Conservation (phyloP, 2,888 invertebrate species). For the Pemphredon lugubris region DNA sequence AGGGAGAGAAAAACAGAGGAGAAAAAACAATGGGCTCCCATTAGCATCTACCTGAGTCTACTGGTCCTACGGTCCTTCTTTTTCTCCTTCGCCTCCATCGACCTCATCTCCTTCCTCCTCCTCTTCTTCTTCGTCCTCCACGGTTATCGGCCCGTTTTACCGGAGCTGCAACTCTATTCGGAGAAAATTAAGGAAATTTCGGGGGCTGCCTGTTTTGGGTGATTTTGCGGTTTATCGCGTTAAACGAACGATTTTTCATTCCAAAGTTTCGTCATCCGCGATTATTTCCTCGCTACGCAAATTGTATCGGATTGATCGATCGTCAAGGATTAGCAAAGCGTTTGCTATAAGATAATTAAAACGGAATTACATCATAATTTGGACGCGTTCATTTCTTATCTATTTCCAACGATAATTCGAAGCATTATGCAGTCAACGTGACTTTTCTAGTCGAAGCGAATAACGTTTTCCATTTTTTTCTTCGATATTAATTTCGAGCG, state of each 20-base stretch:
- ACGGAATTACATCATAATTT: no score
- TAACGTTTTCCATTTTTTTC: no score
- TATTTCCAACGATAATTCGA: no score
- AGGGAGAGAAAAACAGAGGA: conserved; percentile 55
- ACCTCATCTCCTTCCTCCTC: conserved; percentile 29
- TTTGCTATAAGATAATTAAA: no score
- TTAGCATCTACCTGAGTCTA: conserved; percentile 76
- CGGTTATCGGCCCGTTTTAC: neutral
- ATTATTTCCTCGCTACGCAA: neutral
- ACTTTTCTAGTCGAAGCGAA: no score
- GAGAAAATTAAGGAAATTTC: conserved; percentile 18
- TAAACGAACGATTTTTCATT: no score
- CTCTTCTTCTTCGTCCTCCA: conserved; percentile 7
- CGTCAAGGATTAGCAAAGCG: no score
- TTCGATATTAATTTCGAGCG: no score
- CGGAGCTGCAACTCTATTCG: conserved; percentile 34
- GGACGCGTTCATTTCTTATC: no score
- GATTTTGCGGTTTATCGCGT: conserved; percentile 29
- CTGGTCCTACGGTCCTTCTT: conserved; percentile 45
- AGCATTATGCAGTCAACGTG: no score
- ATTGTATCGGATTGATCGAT: no score
- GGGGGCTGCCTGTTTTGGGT: conserved; percentile 10
- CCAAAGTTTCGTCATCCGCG: no score
- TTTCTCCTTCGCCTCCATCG: conserved; percentile 26
- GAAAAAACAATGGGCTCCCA: conserved; percentile 75